Base-by-base conservation (phyloP, 2,113 vertebrate species). In the Gnathonemus longibarbis region DNA sequence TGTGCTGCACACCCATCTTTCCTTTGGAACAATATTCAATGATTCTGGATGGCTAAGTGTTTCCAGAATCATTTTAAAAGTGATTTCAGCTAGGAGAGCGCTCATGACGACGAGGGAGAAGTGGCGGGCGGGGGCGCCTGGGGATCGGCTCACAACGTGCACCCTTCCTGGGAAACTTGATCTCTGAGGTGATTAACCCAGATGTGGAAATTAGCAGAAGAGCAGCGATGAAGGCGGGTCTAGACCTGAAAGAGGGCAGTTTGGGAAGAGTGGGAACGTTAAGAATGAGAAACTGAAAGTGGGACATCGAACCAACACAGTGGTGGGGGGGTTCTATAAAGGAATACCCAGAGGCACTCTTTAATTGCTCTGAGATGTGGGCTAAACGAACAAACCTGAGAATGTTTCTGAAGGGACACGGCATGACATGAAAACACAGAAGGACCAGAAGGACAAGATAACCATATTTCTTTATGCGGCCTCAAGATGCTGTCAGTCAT, bases 181-280 rank as follows among this genome's bases (percentile, higher is more conserved):
- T 94, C 95, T 96, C 95, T 74, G 91, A 95, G 92, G 95, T 95
- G 95, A 96, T 96, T 96, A 96, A 96, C 96, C 96, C 94, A 96
- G 93, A 96, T 95, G 94, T 94, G 90, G 94, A 93, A 95, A 96
- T 96, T 95, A 95, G 96, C 96, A 95, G 83, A 87, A 62, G n/a
- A 6, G 24, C 42, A 39, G n/a, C 93, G 92, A 94, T 93, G 92
- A 94, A 96, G 94, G 93, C 92, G 91, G 95, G 94, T 94, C 95
- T 94, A 94, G 93, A 94, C 91, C 91, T 56, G 93, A 96, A 96
- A 90, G 93, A 91, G 95, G 94, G 91, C 95, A 95, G 92, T 93
- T 93, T 86, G 91, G 91, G 85, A 92, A 83, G 91, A 93, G 93
- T 92, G 89, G 91, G 93, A 92, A 91, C 17, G 95, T 95, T 94